phyloP scores from a whole-genome alignment of 2,888 invertebrate genomes.

The Drosophila atroscutellata region DNA sequence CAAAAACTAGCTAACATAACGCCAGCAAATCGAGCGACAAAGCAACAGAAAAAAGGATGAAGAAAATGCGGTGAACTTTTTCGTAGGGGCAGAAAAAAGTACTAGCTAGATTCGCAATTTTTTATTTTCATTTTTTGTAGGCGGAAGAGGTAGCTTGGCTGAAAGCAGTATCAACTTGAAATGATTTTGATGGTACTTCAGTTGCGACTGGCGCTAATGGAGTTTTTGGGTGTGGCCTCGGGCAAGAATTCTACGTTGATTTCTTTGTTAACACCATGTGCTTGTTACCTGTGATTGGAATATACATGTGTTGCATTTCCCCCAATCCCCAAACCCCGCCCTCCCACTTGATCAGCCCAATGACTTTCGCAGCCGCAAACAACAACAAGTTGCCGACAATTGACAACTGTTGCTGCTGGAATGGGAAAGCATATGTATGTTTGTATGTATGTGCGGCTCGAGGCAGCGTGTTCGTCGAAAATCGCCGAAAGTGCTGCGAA shows the following conservation, averaged over 20 bases:
- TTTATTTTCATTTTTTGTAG: not conserved
- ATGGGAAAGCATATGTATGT: constrained; percentile 10
- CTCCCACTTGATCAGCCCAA: not conserved
- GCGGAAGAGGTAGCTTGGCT: constrained; percentile 12
- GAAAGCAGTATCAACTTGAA: constrained; percentile 45
- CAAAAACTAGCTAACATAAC: constrained; percentile 45
- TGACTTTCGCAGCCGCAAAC: constrained; percentile 36
- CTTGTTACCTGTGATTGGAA: constrained; percentile 30
- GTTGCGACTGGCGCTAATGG: constrained; percentile 30
- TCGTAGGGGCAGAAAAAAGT: not conserved
- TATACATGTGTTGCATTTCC: constrained; percentile 9
- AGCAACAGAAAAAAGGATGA: not conserved
- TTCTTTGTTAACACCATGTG: constrained; percentile 24
- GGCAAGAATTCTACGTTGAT: constrained; percentile 14
- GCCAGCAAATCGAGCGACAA: constrained; percentile 16
- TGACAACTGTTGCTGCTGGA: constrained; percentile 71
- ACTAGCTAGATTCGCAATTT: constrained; percentile 4
- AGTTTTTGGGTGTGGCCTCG: constrained; percentile 39
- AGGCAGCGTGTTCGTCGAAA: constrained; percentile 61
- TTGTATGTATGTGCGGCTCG: constrained; percentile 26
- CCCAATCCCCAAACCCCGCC: not conserved
- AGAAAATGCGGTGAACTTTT: constrained; percentile 3
- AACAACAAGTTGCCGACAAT: constrained; percentile 69
- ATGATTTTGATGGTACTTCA: constrained; percentile 48
- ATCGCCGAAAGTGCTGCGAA: constrained; percentile 74